Conservation (phyloP, 2,113 vertebrate species). For the Ameiurus melas region DNA sequence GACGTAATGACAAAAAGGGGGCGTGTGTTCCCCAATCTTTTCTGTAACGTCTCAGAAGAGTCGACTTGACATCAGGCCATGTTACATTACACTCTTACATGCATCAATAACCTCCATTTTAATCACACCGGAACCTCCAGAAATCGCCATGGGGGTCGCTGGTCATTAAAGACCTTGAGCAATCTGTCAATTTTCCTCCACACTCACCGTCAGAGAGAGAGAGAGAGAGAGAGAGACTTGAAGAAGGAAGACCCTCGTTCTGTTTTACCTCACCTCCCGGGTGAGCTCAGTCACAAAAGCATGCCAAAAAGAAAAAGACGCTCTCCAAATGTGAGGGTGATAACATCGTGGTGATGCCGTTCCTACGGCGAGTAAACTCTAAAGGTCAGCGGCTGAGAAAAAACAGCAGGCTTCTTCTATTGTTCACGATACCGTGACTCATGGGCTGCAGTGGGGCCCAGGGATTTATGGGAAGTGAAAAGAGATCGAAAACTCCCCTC, state of each 20-base stretch:
- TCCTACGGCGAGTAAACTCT: constrained; percentile 59
- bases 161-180: background rate
- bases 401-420: constrained; percentile 29
- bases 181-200: background rate
- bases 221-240: background rate
- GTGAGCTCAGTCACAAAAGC: constrained; percentile 19
- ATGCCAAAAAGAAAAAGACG: background rate
- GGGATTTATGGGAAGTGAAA: constrained; percentile 67
- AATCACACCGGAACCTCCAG: constrained; percentile 7
- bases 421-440: constrained; percentile 40
- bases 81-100: background rate
- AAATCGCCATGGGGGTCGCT: background rate
- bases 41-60: background rate
- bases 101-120: background rate
- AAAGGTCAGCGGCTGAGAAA: constrained; percentile 60
- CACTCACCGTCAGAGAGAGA: background rate
- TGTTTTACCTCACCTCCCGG: background rate
- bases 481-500: constrained; percentile 33
- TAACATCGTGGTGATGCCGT: constrained; percentile 19
- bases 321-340: constrained; percentile 2
- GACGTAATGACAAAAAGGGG: background rate
- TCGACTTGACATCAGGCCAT: constrained; percentile 1
- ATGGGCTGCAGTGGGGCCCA: constrained; percentile 27
- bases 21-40: background rate
- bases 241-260: background rate